Evolutionary conservation across 2,888 invertebrate genomes (phyloP), one percentile per base, ranked within the genome.

Genomic region (Phalera bucephala): DNA sequence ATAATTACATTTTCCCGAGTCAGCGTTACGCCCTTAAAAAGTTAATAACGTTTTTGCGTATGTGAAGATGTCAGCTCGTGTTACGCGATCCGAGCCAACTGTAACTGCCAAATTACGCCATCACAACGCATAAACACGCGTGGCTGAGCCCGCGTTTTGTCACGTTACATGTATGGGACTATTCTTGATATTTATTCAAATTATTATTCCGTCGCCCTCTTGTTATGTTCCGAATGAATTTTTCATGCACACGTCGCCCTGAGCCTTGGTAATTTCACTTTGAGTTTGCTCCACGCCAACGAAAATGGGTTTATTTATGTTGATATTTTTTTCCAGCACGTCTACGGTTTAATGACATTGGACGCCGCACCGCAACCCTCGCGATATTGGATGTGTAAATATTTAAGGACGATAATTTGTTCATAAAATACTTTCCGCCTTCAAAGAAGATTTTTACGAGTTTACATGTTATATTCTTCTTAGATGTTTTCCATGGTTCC

Each of bases 101-200:
- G 68, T 68, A 65, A 70, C 65, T 70, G 83, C 78, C 85, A 82
- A 86, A 87, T 87, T 85, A 84, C 80, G 64, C 76, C 80, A 80
- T 86, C 85, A 80, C 71, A 76, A 74, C 78, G 72, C 66, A 83
- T 82, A 77, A 83, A 68, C 81, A 79, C 80, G 81, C 79, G 66
- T 72, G 81, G 77, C 72, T 83, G 85, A 64, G 56, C 72, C 57
- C 71, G 71, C 76, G 78, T 78, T 81, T 83, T 83, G 86, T 86
- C 85, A 79, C 75, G 75, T 80, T 80, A 77, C 72, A 60, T 66
- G 74, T 72, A 66, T 74, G 78, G 67, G 66, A 64, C 58, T 55
- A 59, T 66, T 52, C 77, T 77, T 82, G 73, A 85, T 86, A 85
- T 88, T 87, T 88, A 88, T 89, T 88, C 83, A 88, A 88, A 87